Evolutionary conservation across 2,888 invertebrate species (phyloP).

Genomic region (Amphipoea oculea): DNA sequence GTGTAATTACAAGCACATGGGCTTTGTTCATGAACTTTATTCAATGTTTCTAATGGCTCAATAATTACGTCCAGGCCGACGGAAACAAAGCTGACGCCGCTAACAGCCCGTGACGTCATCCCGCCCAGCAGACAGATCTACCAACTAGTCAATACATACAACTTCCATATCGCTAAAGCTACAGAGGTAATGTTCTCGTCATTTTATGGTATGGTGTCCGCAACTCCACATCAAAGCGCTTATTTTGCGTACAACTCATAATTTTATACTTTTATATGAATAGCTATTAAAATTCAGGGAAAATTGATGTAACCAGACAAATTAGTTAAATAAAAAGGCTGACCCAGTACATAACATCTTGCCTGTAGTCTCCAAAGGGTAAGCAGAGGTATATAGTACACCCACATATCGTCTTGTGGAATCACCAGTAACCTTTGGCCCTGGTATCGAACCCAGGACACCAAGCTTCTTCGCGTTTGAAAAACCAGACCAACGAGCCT

Average conservation of each 20-base stretch:
- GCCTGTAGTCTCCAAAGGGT: background rate
- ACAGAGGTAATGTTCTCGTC: constrained; percentile 91
- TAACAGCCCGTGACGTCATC: constrained; percentile 95
- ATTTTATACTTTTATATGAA: background rate
- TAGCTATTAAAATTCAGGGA: background rate
- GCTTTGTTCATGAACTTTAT: no score
- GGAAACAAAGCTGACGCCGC: constrained; percentile 94
- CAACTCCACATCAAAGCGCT: background rate
- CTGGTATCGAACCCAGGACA: background rate
- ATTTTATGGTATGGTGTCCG: background rate
- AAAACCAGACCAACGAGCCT: background rate
- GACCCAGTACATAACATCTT: background rate
- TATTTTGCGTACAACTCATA: background rate
- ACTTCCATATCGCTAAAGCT: constrained; percentile 94
- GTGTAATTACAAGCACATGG: background rate
- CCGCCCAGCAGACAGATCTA: constrained; percentile 97
- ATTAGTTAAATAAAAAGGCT: background rate
- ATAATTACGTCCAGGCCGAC: constrained; percentile 91
- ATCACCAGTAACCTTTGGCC: background rate
- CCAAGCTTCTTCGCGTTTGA: background rate
- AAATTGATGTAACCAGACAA: background rate
- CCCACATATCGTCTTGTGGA: background rate
- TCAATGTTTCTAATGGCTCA: constrained; percentile 1
- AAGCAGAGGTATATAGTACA: background rate
- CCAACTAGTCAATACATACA: constrained; percentile 96